phyloP scores from a whole-genome alignment of 2,888 invertebrate genomes.

The Drosophila formosana region DNA sequence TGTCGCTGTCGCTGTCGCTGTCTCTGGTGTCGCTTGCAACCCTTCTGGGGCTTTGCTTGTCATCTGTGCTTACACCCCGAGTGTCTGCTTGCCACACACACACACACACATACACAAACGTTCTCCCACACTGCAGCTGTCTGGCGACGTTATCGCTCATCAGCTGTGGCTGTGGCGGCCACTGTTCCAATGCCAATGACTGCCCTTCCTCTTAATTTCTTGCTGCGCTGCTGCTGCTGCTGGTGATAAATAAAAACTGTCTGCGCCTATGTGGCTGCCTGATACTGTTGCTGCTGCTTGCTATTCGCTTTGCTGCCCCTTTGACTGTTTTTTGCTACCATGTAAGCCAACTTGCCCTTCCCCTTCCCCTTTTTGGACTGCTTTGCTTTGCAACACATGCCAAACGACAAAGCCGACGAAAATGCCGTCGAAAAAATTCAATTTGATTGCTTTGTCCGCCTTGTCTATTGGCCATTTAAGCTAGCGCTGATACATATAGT shows the following conservation, averaged over 20 bases:
- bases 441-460: constrained; percentile 67
- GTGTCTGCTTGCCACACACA: constrained; percentile 27
- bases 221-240: constrained; percentile 17
- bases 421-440: constrained; percentile 62
- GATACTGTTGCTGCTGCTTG: constrained; percentile 39
- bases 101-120: no score
- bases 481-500: no score
- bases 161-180: constrained; percentile 61
- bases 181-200: constrained; percentile 26
- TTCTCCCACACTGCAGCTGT: constrained; percentile 65
- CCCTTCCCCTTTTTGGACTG: background rate
- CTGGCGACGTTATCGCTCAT: constrained; percentile 76
- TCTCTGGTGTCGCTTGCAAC: constrained; percentile 42
- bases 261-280: constrained; percentile 74
- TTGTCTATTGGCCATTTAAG: constrained; percentile 71
- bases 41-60: constrained; percentile 54
- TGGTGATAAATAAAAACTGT: constrained; percentile 82
- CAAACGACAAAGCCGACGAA: constrained; percentile 41
- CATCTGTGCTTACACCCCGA: constrained; percentile 57
- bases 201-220: background rate
- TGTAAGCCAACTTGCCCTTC: constrained; percentile 64
- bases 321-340: constrained; percentile 63
- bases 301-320: constrained; percentile 18
- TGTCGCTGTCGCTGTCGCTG: background rate
- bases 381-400: constrained; percentile 55